Evolutionary conservation across 1,140 invertebrate genomes (phyloP), one percentile per base, ranked within the genome.

Genomic region (Lepidotrigona ventralis): DNA sequence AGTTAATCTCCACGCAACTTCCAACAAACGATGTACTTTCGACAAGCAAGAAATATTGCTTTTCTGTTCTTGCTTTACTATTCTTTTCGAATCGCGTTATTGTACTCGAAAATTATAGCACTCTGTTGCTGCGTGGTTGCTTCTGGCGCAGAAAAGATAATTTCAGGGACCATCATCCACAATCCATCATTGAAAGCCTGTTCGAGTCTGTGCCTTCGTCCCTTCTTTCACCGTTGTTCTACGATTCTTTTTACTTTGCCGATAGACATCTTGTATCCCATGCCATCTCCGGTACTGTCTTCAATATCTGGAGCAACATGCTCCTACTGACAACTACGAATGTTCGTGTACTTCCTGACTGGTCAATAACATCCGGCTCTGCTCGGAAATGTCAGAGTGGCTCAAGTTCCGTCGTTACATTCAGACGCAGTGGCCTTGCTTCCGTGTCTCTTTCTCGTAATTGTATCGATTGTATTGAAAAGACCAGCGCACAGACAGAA

Each of bases 361-460:
- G 76, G 79, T 84, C 86, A 88, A 85, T 87, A 88, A 85, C 87
- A 85, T 85, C 76, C 83, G 86, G 58, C 60, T 71, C 66, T 33
- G 69, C 26, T 39, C 56, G 79, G 64, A 68, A 74, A 85, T 79
- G 81, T 56, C 66, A 26, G 58, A 46, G 63, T 77, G 77, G 72
- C 85, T 83, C 53, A 51, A 79, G 81, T 78, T 77, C 68, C 26
- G 58, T 80, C 78, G 76, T 88, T 83, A 85, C 75, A 81, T 71
- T 88, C 83, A 79, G 70, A 56, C 66, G 60, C 58, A 33, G 58
- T 53, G 51, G 70, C 15, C 71, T 60, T 73, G 76, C 78, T 86
- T 77, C 58, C 23, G 39, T 54, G 23, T 26, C 21, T 14, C 23
- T 23, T 19, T 26, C 19, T 54, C 26, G 33, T 79, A 58, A 70